Percentiles rank a stretch among this genome's conserved stretches.
Conservation (phyloP, 64 coral and sea anemone species). For the Stichodactyla mertensii region DNA sequence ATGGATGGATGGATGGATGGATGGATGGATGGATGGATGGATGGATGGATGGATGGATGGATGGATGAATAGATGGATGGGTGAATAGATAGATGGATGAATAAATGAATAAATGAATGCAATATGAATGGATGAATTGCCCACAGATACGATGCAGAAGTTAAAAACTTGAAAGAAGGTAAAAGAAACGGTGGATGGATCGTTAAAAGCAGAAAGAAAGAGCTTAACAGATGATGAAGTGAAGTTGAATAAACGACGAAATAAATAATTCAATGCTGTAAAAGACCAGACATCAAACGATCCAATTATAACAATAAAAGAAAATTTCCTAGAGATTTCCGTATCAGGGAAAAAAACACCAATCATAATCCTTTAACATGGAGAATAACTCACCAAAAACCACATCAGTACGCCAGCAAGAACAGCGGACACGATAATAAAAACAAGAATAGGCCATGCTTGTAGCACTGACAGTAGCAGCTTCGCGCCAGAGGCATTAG, state of each 20-base stretch:
- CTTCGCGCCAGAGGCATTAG: constrained; percentile 73
- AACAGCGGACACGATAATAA: constrained; percentile 72
- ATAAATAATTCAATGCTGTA: background rate
- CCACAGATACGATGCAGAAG: background rate
- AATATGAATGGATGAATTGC: background rate
- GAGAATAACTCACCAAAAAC: constrained; percentile 64
- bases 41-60: background rate
- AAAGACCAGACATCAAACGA: background rate
- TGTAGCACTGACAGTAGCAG: constrained; percentile 75
- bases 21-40: no score
- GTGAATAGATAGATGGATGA: background rate
- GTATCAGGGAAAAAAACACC: background rate
- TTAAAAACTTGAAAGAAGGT: no score
- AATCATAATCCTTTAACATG: no score
- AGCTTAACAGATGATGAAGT: background rate
- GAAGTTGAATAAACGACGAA: background rate
- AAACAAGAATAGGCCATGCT: constrained; percentile 89
- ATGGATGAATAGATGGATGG: background rate
- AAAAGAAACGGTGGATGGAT: no score
- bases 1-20: no score
- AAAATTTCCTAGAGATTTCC: background rate
- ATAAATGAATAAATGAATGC: background rate
- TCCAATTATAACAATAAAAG: background rate
- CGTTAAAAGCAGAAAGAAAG: no score
- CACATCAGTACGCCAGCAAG: constrained; percentile 90